Evolutionary conservation across 2,888 invertebrate species (phyloP).

Genomic region (Tachystola acroxantha): DNA sequence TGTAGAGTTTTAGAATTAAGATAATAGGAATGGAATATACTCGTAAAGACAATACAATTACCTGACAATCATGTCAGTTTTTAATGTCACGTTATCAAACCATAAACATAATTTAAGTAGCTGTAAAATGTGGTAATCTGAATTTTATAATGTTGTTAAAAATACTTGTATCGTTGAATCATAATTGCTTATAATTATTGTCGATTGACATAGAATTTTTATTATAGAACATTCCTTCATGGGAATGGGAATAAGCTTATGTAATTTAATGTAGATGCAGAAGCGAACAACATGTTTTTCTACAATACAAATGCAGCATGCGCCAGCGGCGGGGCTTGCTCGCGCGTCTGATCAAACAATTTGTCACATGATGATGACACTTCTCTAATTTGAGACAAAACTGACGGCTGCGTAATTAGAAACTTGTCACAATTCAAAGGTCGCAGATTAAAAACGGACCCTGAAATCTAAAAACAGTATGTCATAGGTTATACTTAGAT

Average conservation of each 20-base stretch:
- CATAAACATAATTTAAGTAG: no score
- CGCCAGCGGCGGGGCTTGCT: background rate
- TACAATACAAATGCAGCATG: background rate
- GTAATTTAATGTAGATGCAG: background rate
- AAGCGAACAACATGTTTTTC: background rate
- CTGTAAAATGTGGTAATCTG: no score
- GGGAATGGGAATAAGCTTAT: background rate
- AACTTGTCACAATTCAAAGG: background rate
- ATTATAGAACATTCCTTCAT: background rate
- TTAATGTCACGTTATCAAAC: no score
- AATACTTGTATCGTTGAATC: no score
- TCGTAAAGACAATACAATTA: no score
- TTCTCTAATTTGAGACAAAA: background rate
- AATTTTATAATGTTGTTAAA: no score
- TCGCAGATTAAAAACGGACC: background rate
- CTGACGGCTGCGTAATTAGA: conserved; percentile 1
- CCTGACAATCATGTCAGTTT: no score
- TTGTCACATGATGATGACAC: conserved; percentile 7
- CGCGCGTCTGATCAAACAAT: conserved; percentile 1
- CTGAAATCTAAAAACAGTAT: no score
- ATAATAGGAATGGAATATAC: no score
- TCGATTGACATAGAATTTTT: background rate
- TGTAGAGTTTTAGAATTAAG: no score
- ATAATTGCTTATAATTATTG: background rate
- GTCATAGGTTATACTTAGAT: no score